Evolutionary conservation across 2,113 vertebrate genomes (phyloP).

Genomic region (zebrafish (Danio rerio)): GRCz12tu NC_133198.1:38287001-38287500

Average conservation of each 20-base stretch:
- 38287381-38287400: no score
- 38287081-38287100: constrained; percentile 33
- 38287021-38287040: not conserved
- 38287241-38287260: not conserved
- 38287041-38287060: constrained; percentile 21
- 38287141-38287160: constrained; percentile 38
- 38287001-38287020: not conserved
- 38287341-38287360: no score
- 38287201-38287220: constrained; percentile 14
- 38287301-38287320: no score
- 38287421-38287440: no score
- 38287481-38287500: no score
- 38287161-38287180: not conserved
- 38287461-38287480: no score
- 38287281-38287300: no score
- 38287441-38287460: no score
- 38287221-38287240: not conserved
- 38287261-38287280: not conserved
- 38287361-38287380: no score
- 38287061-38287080: not conserved
- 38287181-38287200: constrained; percentile 11
- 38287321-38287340: no score
- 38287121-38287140: constrained; percentile 23
- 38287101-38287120: not conserved
- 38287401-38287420: no score